Base-by-base conservation (phyloP, 2,888 invertebrate species). In the Scaptomyza reducta region DNA sequence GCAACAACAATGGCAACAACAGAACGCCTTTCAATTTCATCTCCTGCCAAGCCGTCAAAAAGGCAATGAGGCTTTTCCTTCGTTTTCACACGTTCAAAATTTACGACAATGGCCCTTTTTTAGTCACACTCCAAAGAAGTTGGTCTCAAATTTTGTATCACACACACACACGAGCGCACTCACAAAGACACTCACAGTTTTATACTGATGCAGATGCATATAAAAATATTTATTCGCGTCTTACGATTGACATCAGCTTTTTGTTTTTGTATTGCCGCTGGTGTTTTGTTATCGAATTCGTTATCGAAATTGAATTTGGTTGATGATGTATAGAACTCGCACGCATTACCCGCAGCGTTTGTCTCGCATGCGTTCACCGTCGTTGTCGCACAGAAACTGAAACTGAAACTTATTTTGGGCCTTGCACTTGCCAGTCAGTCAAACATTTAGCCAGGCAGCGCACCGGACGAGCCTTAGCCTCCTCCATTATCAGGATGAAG, bases 51-150 rank as follows among this genome's bases (percentile, higher is more conserved):
- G 79, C 83, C 80, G 82, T 78, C 82, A 83, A 85, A 75, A 67
- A 55, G 81, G 70, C 85, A 82, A 82, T 72, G 80, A 74, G 82
- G 57, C 78, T 83, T 80, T 82, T 82, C 82, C 82, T 82, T 83
- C 82, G 77, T 80, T 86, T 82, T 82, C 82, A 82, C 82, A 82
- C 82, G 86, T 86, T 86, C 75, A 73, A 83, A 82, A 82, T 82
- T 86, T 82, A 82, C 84, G 80, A 86, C 87, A 70, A 50, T 69
- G 70, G 46, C 59, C 57, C 60, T 70, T 73, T 74, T 78, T 65
- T 60, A 58, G 47, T 59, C 51, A 59, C 51, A 54, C 40, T 49
- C 50, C 41, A 14, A 44, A 54, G 46, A 60, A 56, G 60, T 77
- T 70, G 50, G 13, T 55, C 50, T 59, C 42, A 58, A 54, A 66